Evolutionary conservation across 2,888 invertebrate species (phyloP), one percentile per base, ranked within the genome.

Genomic region (Protonemura montana): DNA sequence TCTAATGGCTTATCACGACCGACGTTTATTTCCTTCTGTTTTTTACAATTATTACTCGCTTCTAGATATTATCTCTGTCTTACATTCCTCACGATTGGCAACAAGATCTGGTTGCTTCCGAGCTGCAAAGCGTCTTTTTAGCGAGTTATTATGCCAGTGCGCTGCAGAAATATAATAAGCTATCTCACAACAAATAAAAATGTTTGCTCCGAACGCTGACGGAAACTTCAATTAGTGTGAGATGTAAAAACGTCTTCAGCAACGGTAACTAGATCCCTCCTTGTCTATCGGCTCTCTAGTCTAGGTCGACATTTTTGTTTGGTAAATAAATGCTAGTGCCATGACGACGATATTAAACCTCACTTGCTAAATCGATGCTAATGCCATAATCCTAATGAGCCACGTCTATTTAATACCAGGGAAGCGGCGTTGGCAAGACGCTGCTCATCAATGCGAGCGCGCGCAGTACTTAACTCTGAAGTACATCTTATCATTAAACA

Each of bases 351-450:
- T 59, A 59, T 59, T 59, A 59, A 59, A 59, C 59, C 59, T 10
- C 59, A 59, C 59, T 59, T 59, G 59, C 59, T 59, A 59, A 59
- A 59, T 59, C 59, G 59, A 59, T 59, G 59, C 59, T 59, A 59
- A 59, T 59, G 59, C 59, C 59, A 59, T 59, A 59, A 59, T 59
- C 59, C 59, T 59, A 59, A 59, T 21, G 59, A 59, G 59, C 59
- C 59, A 13, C 59, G 16, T 10, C 59, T 13, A 59, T 59, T 59
- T 59, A 59, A 59, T 59, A 59, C 59, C 59, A 21, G 21, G 6
- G 59, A 7, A 59, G 59, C 59, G 59, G 59, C 16, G 59, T 21
- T 13, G 59, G 59, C 16, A 59, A 59, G 59, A 59, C 13, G 59
- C 21, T 59, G 16, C 59, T 21, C 59, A 21, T 59, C 59, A 59